Percentiles rank a stretch among this genome's conserved stretches.
phyloP scores from a whole-genome alignment of 2,888 invertebrate genomes.

The Hyalella azteca region DNA sequence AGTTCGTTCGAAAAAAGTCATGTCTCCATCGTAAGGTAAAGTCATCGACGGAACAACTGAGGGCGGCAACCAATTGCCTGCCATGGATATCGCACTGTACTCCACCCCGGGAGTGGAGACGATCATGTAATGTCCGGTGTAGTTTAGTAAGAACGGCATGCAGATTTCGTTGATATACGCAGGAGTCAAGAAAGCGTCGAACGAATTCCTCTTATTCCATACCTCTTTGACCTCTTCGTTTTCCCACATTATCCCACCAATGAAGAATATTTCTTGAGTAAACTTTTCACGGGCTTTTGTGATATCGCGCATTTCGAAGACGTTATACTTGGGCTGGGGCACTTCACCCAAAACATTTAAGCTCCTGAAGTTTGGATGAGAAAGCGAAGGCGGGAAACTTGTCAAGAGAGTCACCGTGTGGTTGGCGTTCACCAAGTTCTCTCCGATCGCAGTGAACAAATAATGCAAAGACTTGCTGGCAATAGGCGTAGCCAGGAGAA shows the following conservation, averaged over 20 bases:
- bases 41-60: conserved; percentile 38
- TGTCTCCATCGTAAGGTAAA: neutral
- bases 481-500: neutral
- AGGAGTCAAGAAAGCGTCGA: conserved; percentile 4
- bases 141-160: conserved; percentile 6
- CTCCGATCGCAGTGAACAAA: neutral
- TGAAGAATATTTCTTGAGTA: too few species aligned
- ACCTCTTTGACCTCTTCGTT: conserved; percentile 4
- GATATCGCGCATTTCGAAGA: neutral
- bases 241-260: too few species aligned
- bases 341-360: neutral
- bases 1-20: neutral
- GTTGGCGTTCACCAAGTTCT: conserved; percentile 6
- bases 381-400: neutral
- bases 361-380: neutral
- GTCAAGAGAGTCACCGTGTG: neutral
- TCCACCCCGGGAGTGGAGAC: conserved; percentile 11
- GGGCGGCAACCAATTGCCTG: conserved; percentile 42
- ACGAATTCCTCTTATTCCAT: conserved; percentile 12
- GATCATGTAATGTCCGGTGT: neutral
- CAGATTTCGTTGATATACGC: neutral
- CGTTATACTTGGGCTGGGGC: neutral
- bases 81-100: neutral
- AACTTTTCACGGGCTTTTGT: too few species aligned
- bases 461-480: neutral